Conservation (phyloP, 2,113 vertebrate genomes). For the Corythoichthys intestinalis region DNA sequence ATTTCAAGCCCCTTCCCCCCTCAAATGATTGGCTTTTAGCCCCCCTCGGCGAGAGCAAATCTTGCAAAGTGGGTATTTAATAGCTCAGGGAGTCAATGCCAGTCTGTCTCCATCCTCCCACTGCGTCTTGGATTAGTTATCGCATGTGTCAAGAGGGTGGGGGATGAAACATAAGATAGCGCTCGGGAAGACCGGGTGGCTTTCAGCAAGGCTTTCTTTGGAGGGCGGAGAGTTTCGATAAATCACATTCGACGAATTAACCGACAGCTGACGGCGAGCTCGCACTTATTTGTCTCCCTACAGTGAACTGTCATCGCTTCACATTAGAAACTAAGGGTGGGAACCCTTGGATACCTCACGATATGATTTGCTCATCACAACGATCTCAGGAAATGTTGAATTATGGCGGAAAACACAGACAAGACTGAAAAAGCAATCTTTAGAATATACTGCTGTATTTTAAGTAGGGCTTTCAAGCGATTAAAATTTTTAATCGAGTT, state of each 20-base stretch:
- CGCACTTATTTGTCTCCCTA: conserved; percentile 22
- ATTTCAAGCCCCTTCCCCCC: conserved; percentile 13
- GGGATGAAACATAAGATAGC: background rate
- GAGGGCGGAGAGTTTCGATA: background rate
- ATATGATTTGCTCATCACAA: no score
- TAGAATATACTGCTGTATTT: no score
- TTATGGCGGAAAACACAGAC: no score
- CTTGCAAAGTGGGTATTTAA: conserved; percentile 58
- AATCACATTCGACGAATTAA: background rate
- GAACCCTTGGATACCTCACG: no score
- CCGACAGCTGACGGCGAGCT: background rate
- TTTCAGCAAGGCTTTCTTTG: conserved; percentile 6
- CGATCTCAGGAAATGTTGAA: no score
- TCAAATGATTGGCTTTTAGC: conserved; percentile 52
- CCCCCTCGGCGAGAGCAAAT: conserved; percentile 44
- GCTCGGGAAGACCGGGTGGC: conserved; percentile 3
- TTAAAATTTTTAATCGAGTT: no score
- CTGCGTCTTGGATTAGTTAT: conserved; percentile 45
- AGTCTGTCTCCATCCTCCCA: conserved; percentile 50
- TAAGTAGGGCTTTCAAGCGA: no score
- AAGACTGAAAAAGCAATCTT: no score
- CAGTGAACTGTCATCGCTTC: conserved; percentile 19
- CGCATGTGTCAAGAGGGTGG: conserved; percentile 28
- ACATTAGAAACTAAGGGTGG: conserved; percentile 10
- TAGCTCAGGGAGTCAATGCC: conserved; percentile 48